Evolutionary conservation across 2,113 vertebrate genomes (phyloP).

Genomic region (Tauraco erythrolophus): DNA sequence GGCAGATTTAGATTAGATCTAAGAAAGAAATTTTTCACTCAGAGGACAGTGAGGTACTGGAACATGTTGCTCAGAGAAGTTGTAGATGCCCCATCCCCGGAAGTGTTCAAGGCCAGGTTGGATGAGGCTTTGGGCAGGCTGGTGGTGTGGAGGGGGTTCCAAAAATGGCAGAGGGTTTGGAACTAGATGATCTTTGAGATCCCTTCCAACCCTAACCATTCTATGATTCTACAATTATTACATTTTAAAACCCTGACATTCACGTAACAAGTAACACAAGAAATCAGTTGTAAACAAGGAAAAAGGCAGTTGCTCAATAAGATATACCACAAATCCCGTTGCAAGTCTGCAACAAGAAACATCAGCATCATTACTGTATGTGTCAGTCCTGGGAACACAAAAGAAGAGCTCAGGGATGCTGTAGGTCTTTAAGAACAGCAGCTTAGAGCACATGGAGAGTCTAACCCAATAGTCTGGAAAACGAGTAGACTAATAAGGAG

Average conservation of each 20-base stretch:
- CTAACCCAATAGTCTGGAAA: neutral
- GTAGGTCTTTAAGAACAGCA: neutral
- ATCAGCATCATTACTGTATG: neutral
- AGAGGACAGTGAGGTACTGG: too few relatives aligned
- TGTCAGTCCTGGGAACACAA: rapidly evolving
- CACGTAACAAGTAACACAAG: neutral
- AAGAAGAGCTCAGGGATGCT: neutral
- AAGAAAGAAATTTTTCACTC: too few relatives aligned
- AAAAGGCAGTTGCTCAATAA: neutral
- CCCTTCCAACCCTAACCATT: too few relatives aligned
- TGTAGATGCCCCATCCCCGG: too few relatives aligned
- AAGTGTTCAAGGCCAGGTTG: too few relatives aligned
- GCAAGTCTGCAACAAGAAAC: neutral
- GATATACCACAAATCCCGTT: neutral
- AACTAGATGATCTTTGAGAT: too few relatives aligned
- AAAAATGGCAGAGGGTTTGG: too few relatives aligned
- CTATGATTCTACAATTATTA: too few relatives aligned
- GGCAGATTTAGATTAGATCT: too few relatives aligned
- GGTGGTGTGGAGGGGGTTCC: too few relatives aligned
- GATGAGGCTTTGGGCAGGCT: too few relatives aligned
- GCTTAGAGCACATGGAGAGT: neutral
- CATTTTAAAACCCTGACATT: constrained; percentile 7
- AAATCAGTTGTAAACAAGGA: neutral
- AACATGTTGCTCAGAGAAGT: too few relatives aligned
- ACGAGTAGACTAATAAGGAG: neutral